phyloP scores from a whole-genome alignment of 2,797 vertebrate species.

The Danio jaintianensis region DNA sequence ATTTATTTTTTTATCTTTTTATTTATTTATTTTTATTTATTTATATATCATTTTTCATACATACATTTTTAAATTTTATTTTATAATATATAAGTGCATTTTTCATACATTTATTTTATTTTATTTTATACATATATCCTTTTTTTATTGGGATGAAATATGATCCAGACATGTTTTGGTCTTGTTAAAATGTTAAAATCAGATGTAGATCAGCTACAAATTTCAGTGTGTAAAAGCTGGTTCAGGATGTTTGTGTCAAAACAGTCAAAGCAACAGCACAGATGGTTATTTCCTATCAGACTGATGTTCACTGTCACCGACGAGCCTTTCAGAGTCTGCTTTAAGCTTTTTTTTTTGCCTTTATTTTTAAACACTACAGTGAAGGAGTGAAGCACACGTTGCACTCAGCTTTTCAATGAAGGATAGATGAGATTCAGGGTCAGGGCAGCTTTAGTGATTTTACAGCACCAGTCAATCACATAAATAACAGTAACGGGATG shows the following conservation, averaged over 20 bases:
- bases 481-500: conserved; percentile 15
- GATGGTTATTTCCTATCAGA: not conserved
- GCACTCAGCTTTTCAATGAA: not conserved
- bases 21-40: no score
- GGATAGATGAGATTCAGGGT: not conserved
- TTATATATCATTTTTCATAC: no score
- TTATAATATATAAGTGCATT: no score
- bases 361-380: not conserved
- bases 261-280: not conserved
- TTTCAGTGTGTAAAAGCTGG: not conserved
- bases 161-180: not conserved
- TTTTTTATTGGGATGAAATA: not conserved
- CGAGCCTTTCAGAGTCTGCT: not conserved
- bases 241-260: not conserved
- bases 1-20: no score
- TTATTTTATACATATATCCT: no score
- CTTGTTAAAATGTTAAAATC: not conserved
- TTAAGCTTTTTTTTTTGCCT: no score
- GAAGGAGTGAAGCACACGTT: not conserved
- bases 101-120: no score
- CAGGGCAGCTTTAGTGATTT: conserved; percentile 8
- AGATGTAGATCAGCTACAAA: not conserved
- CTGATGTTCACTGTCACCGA: not conserved
- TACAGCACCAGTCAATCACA: conserved; percentile 8
- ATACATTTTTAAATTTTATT: no score